phyloP scores from a whole-genome alignment of 2,797 vertebrate species.

The Semotilus atromaculatus region DNA sequence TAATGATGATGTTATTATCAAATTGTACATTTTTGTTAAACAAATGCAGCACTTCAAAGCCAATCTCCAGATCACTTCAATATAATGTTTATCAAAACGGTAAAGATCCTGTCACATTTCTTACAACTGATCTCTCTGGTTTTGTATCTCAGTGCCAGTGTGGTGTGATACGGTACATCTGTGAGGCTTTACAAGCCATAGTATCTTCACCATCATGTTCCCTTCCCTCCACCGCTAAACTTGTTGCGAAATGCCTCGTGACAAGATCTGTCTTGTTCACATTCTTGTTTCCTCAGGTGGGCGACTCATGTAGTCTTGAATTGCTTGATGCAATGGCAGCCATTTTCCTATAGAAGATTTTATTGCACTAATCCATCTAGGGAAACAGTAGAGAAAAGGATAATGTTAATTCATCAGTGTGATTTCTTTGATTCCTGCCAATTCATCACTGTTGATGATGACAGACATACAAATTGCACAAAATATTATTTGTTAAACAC shows the following conservation, averaged over 20 bases:
- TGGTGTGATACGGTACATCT: background rate
- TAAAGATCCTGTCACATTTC: background rate
- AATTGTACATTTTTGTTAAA: background rate
- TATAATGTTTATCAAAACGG: background rate
- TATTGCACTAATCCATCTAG: slow-evolving; percentile 88
- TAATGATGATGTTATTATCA: too few relatives aligned
- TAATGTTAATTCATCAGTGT: background rate
- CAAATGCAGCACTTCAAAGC: background rate
- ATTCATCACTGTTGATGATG: background rate
- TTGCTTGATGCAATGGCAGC: slow-evolving; percentile 86
- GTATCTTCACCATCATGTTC: background rate
- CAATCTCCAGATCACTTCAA: background rate
- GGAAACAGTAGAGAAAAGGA: slow-evolving; percentile 28
- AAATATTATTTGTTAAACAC: background rate
- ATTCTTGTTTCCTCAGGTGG: slow-evolving; percentile 87
- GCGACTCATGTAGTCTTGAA: slow-evolving; percentile 85
- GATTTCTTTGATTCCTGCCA: background rate
- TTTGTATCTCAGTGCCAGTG: background rate
- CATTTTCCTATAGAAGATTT: slow-evolving; percentile 88
- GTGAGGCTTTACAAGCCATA: background rate
- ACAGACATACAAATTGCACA: background rate
- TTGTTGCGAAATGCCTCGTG: background rate
- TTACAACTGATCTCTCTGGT: background rate
- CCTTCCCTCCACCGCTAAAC: background rate
- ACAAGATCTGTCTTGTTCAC: slow-evolving; percentile 67